phyloP scores from a whole-genome alignment of 2,113 vertebrate species.

The Scatophagus argus region DNA sequence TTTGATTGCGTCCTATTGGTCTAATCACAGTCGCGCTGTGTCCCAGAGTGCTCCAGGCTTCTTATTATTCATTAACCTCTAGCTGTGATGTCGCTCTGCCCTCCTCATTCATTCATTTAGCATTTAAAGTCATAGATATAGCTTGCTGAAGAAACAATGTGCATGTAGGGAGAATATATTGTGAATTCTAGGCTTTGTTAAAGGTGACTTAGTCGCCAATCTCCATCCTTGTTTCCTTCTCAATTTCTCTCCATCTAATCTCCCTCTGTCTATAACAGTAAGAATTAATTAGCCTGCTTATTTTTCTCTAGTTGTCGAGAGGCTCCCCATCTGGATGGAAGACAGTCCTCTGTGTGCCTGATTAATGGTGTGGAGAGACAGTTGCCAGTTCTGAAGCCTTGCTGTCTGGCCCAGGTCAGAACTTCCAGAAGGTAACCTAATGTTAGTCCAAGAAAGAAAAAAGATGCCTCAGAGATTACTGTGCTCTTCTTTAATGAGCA shows the following conservation, averaged over 20 bases:
- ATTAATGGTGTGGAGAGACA: conserved; percentile 95
- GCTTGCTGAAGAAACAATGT: conserved; percentile 83
- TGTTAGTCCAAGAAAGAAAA: conserved; percentile 52
- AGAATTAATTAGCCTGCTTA: conserved; percentile 99
- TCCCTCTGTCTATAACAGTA: conserved; percentile 98
- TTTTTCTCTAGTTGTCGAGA: conserved; percentile 95
- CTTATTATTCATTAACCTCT: conserved; percentile 93
- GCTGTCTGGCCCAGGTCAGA: conserved; percentile 82
- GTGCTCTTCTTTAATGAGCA: conserved; percentile 25
- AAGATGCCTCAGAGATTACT: conserved; percentile 22
- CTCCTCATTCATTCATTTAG: conserved; percentile 73
- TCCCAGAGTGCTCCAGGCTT: conserved; percentile 78
- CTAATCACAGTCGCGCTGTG: conserved; percentile 72
- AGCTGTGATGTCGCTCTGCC: conserved; percentile 65
- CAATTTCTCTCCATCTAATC: conserved; percentile 91
- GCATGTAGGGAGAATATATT: conserved; percentile 85
- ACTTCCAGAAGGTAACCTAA: conserved; percentile 80
- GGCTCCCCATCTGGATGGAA: conserved; percentile 97
- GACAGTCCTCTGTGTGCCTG: conserved; percentile 95
- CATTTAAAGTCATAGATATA: conserved; percentile 77
- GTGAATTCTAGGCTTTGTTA: conserved; percentile 88
- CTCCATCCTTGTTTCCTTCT: conserved; percentile 73
- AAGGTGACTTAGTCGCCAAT: conserved; percentile 91
- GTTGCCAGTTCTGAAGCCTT: conserved; percentile 86
- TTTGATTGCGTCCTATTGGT: conserved; percentile 68